Conservation (phyloP, 1,140 invertebrate genomes). For the Hycleus phaleratus region DNA sequence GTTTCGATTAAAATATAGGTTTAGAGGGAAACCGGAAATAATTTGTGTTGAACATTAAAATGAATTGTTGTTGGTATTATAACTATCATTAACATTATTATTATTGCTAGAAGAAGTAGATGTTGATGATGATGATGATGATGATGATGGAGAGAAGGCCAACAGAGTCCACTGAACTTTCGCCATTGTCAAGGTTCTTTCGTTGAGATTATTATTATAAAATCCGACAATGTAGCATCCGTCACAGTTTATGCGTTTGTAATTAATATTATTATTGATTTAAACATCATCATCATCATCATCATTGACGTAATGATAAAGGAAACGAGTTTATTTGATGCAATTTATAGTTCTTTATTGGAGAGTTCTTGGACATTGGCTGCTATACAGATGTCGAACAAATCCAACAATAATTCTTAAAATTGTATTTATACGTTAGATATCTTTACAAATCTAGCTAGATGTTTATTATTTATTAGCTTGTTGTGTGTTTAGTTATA, state of each 20-base stretch:
- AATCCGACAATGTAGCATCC: neutral
- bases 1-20: neutral
- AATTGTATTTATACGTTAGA: too few species aligned
- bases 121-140: neutral
- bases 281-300: neutral
- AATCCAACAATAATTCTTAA: too few species aligned
- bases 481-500: too few species aligned
- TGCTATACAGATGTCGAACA: too few species aligned
- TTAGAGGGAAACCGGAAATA: neutral
- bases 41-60: neutral
- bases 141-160: constrained; percentile 5
- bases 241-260: neutral
- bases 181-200: constrained; percentile 16
- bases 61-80: neutral
- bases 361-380: too few species aligned
- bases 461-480: too few species aligned
- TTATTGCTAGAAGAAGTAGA: neutral
- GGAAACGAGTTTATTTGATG: too few species aligned
- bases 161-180: constrained; percentile 13
- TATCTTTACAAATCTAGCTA: too few species aligned
- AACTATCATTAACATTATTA: neutral
- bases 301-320: too few species aligned
- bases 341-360: too few species aligned
- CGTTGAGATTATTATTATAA: neutral
- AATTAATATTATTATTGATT: constrained; percentile 1